A percentile compares a stretch with the other conserved stretches of the same genome.
Evolutionary conservation across 2,888 invertebrate genomes (phyloP).

Genomic region (Esperia sulphurella): DNA sequence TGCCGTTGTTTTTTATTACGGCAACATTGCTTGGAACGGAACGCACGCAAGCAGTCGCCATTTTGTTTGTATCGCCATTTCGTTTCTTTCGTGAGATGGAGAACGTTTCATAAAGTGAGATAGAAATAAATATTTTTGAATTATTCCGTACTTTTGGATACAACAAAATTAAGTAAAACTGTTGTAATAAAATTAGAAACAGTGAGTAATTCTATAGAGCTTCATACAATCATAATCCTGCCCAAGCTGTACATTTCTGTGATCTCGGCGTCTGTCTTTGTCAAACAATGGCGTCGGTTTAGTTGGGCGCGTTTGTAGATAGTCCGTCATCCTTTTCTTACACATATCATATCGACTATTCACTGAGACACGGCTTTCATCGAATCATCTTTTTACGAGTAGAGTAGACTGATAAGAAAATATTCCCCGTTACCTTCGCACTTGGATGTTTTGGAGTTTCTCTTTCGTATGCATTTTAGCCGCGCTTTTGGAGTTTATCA

Average conservation of each 20-base stretch:
- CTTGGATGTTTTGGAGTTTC: slow-evolving; percentile 61
- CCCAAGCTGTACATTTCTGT: slow-evolving; percentile 10
- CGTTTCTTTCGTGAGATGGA: slow-evolving; percentile 76
- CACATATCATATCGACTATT: slow-evolving; percentile 75
- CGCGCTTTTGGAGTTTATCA: slow-evolving; percentile 57
- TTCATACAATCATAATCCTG: background rate
- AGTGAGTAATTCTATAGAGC: slow-evolving; percentile 2
- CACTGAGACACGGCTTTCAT: slow-evolving; percentile 69
- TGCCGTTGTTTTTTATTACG: slow-evolving; percentile 1
- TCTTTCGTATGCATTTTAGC: slow-evolving; percentile 59
- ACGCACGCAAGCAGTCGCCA: slow-evolving; percentile 42
- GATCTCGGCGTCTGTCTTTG: slow-evolving; percentile 39
- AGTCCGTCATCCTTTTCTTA: slow-evolving; percentile 79
- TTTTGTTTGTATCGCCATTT: slow-evolving; percentile 79
- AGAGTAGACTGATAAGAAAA: slow-evolving; percentile 72
- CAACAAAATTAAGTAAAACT: background rate
- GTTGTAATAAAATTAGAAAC: background rate
- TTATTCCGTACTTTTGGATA: background rate
- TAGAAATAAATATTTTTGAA: slow-evolving; percentile 64
- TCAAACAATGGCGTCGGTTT: slow-evolving; percentile 68
- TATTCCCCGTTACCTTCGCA: slow-evolving; percentile 76
- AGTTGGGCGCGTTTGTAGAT: slow-evolving; percentile 64
- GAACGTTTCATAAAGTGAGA: slow-evolving; percentile 73
- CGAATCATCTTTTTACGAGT: slow-evolving; percentile 75
- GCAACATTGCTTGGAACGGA: slow-evolving; percentile 13